Evolutionary conservation across 2,797 vertebrate genomes (phyloP).

Genomic region (Arremon aurantiirostris): DNA sequence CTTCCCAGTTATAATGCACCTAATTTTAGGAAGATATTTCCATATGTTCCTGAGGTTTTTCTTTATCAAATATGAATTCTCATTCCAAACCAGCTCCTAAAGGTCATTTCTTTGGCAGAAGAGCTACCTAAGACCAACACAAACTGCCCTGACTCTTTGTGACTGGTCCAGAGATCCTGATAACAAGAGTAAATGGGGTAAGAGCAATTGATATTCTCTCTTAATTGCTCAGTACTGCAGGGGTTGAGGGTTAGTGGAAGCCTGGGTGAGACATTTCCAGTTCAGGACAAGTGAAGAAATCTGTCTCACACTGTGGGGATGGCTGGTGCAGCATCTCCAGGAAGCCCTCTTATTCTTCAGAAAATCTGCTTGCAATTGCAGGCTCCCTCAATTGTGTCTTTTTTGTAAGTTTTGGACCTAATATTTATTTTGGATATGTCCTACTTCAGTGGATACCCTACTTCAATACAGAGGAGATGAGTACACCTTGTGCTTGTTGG

Average conservation of each 20-base stretch:
- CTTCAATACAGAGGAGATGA: background rate
- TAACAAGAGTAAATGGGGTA: background rate
- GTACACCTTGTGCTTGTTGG: background rate
- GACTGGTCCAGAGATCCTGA: background rate
- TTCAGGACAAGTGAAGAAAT: background rate
- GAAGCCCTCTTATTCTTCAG: background rate
- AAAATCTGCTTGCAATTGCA: background rate
- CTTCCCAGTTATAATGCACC: background rate
- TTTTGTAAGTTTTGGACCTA: background rate
- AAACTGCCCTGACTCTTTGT: background rate
- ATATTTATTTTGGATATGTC: background rate
- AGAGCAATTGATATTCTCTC: background rate
- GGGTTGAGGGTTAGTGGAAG: background rate
- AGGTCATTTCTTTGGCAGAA: background rate
- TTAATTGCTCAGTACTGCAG: background rate
- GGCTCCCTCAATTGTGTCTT: background rate
- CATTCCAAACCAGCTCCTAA: background rate
- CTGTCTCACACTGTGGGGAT: rapidly evolving
- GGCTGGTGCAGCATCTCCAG: no score
- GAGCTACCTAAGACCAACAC: background rate
- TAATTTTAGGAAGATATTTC: background rate
- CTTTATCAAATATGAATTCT: background rate
- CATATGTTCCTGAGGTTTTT: background rate
- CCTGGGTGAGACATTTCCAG: background rate
- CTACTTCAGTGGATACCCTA: background rate